Conservation (phyloP, 2,113 vertebrate genomes). For the Trichechus manatus region DNA sequence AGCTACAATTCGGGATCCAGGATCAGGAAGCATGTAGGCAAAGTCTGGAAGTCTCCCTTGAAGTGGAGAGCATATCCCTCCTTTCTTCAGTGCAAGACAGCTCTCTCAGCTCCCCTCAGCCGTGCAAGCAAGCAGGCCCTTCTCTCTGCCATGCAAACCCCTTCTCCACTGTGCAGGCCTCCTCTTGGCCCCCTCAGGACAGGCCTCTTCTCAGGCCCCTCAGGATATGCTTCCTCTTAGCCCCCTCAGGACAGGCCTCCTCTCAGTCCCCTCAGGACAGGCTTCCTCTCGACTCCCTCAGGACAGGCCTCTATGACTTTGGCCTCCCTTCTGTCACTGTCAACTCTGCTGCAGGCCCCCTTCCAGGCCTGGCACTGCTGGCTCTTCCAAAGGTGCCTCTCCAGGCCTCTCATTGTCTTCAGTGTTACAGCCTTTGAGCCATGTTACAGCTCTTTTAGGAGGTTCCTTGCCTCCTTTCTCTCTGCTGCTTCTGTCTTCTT, state of each 20-base stretch:
- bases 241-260: too few species aligned
- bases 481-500: not conserved
- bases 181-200: too few species aligned
- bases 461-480: not conserved
- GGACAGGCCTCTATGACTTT: not conserved
- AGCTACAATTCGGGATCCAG: not conserved
- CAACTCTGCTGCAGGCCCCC: not conserved
- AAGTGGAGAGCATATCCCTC: not conserved
- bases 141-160: too few species aligned
- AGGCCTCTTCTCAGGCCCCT: not conserved
- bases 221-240: not conserved
- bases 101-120: too few species aligned
- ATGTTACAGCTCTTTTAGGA: not conserved
- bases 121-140: too few species aligned
- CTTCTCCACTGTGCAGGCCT: too few species aligned
- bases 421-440: not conserved
- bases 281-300: not conserved
- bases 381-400: not conserved
- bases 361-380: not conserved
- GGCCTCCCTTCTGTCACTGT: not conserved
- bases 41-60: not conserved
- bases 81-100: not conserved
- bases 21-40: not conserved
- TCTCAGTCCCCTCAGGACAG: too few species aligned
- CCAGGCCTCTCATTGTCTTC: not conserved